Conservation (phyloP, 2,797 vertebrate species). For the Enteromius afrohamiltoni region DNA sequence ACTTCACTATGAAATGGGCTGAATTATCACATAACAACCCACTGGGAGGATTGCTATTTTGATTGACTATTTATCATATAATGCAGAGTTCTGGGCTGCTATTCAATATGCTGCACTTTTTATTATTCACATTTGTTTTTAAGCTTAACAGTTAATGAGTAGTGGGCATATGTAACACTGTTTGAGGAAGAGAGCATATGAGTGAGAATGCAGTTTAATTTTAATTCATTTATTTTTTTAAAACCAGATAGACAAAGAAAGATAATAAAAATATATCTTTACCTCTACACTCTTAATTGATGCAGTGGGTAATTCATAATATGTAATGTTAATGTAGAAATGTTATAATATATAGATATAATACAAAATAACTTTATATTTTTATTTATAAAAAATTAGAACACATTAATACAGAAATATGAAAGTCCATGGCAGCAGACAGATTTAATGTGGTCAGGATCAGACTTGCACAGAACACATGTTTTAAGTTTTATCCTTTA, state of each 20-base stretch:
- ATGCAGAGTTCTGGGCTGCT: constrained; percentile 30
- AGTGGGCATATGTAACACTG: background rate
- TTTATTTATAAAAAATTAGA: background rate
- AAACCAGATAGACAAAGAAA: background rate
- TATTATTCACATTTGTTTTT: constrained; percentile 15
- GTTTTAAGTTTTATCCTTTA: background rate
- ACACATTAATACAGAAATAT: background rate
- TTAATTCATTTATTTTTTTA: too few relatives aligned
- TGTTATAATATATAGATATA: background rate
- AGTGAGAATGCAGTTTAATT: background rate
- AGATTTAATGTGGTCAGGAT: background rate
- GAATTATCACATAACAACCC: constrained; percentile 63
- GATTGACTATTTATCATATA: constrained; percentile 50
- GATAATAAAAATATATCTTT: background rate
- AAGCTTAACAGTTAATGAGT: background rate
- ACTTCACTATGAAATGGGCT: constrained; percentile 66
- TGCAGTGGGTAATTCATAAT: background rate
- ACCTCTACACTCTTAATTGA: background rate
- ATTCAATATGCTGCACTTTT: constrained; percentile 25
- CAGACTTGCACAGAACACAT: background rate
- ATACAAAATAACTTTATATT: background rate
- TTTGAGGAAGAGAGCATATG: background rate
- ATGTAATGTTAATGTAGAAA: background rate
- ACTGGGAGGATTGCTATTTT: constrained; percentile 39
- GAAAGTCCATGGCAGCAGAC: background rate